These are phyloP conservation scores for Tromatobia lineatoria DNA, from an alignment of 2,888 invertebrate species.

Conservation along the genomic window DNA sequence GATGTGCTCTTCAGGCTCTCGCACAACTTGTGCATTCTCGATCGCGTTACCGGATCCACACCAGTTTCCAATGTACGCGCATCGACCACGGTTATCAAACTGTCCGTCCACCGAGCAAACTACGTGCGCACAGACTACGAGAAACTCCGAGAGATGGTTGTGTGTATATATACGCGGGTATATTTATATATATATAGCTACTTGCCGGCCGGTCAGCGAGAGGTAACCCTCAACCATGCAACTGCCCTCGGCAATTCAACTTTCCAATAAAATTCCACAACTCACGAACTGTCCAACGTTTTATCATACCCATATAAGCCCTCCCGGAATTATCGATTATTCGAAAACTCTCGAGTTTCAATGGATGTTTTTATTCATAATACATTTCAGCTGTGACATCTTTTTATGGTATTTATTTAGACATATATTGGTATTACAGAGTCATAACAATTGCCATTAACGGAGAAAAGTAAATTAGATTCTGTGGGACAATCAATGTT, in stretches of 20 bases:
- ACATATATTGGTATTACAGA: no score
- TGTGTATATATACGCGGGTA: background rate
- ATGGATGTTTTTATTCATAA: background rate
- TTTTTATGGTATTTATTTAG: background rate
- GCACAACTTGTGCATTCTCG: conserved; percentile 51
- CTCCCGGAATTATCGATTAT: background rate
- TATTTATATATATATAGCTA: background rate
- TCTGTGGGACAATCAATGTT: no score
- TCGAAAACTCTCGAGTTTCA: background rate
- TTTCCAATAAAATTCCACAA: conserved; percentile 20
- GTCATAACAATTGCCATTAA: no score
- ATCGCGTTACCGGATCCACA: conserved; percentile 63
- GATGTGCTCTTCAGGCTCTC: conserved; percentile 24
- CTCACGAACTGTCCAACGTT: background rate
- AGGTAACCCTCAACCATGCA: background rate
- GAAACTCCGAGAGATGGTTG: conserved; percentile 27
- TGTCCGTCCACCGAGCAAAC: conserved; percentile 63
- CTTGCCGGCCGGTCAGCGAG: background rate
- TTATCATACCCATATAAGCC: background rate
- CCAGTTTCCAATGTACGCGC: conserved; percentile 60
- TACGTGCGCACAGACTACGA: conserved; percentile 39
- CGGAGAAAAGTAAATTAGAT: no score
- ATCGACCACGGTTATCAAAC: conserved; percentile 68
- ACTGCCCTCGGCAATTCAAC: conserved; percentile 6
- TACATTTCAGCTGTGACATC: background rate